Conservation (phyloP, 2,888 invertebrate genomes). For the Cylindroiulus punctatus region DNA sequence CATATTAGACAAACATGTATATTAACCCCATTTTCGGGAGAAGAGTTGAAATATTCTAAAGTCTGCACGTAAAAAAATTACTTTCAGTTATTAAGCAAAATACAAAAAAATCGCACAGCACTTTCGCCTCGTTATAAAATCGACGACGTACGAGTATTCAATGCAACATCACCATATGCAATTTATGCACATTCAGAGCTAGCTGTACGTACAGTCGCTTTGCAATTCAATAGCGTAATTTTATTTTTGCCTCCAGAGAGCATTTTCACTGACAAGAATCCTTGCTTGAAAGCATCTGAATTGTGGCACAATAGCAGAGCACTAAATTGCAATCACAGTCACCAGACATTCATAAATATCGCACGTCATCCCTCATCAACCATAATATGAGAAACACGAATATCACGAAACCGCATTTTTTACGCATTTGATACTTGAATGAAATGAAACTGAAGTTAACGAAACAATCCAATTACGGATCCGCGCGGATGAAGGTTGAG, state of each 20-base stretch:
- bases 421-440: constrained; percentile 10
- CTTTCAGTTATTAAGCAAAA: no score
- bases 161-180: background rate
- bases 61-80: no score
- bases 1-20: no score
- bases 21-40: no score
- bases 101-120: background rate
- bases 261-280: background rate
- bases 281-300: constrained; percentile 6
- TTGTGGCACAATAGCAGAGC: background rate
- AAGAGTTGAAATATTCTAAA: no score
- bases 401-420: background rate
- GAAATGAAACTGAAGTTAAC: background rate
- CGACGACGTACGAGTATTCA: background rate
- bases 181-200: constrained; percentile 23
- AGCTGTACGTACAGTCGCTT: background rate
- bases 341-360: constrained; percentile 2
- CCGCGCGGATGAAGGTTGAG: background rate
- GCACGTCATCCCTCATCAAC: background rate
- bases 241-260: background rate
- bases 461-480: constrained; percentile 1
- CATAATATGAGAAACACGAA: background rate
- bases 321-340: background rate
- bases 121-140: background rate
- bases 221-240: background rate